Conservation (phyloP, 2,888 invertebrate species). For the Zootermopsis nevadensis region DNA sequence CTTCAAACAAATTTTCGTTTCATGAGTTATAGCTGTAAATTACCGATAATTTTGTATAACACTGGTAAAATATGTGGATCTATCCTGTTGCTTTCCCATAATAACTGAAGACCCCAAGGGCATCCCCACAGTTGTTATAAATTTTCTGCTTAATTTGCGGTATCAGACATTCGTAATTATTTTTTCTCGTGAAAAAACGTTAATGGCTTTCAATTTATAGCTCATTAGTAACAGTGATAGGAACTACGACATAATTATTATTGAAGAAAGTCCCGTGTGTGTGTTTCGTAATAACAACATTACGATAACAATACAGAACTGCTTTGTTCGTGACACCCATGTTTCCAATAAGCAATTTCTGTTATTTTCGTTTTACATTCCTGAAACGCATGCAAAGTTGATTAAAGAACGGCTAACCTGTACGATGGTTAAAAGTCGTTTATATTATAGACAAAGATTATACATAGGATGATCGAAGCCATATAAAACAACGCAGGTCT, state of each 20-base stretch:
- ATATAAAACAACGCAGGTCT: background rate
- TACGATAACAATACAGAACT: constrained; percentile 24
- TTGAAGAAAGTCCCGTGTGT: constrained; percentile 42
- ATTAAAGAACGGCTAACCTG: constrained; percentile 26
- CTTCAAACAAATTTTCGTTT: constrained; percentile 45
- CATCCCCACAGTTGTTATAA: constrained; percentile 24
- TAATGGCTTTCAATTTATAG: constrained; percentile 52
- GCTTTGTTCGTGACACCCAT: background rate
- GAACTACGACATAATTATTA: constrained; percentile 44
- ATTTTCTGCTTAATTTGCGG: constrained; percentile 38
- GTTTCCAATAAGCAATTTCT: constrained; percentile 6
- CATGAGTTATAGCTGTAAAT: constrained; percentile 51
- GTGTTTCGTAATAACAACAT: background rate
- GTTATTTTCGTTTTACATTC: constrained; percentile 25
- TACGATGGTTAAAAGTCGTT: background rate
- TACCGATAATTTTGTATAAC: constrained; percentile 48
- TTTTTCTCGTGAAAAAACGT: constrained; percentile 42
- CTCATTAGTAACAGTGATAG: constrained; percentile 49
- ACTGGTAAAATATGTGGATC: constrained; percentile 45
- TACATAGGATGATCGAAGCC: background rate
- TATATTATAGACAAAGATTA: constrained; percentile 15
- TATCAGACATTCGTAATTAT: constrained; percentile 11
- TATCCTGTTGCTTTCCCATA: constrained; percentile 22
- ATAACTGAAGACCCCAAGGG: constrained; percentile 18
- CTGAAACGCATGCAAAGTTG: constrained; percentile 37